Base-by-base conservation (phyloP, 1,140 invertebrate species). In the Augochlora pura region DNA sequence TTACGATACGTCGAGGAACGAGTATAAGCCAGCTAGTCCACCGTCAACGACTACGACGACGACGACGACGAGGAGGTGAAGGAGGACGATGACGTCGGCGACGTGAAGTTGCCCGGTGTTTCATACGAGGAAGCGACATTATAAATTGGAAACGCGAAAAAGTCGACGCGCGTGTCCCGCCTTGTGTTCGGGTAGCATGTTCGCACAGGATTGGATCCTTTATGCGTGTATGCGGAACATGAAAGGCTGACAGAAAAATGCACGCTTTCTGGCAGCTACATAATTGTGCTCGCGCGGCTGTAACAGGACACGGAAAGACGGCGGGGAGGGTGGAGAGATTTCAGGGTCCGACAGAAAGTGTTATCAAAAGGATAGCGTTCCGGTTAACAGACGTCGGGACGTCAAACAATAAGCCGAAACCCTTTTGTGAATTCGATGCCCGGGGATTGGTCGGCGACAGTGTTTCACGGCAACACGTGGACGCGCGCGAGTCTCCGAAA, bases 101-200 rank as follows among this genome's bases (percentile, higher is more conserved):
- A n/a, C 21, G 67, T 67, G 49, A 25, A 70, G 54, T 69, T 62
- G n/a, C 52, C 6, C 25, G 39, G 16, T 16, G 65, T 49, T 76
- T 38, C 74, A 6, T 62, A n/a, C 42, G 59, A 42, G 39, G 39
- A 23, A 57, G 60, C 68, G 69, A 46, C 72, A 57, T 73, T 72
- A 78, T 72, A 63, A 78, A 78, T 72, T 65, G 69, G 32, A 72
- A 25, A 49, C 10, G 25, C 46, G 60, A 78, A 57, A 64, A 78
- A 65, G 38, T 16, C 75, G 67, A 59, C 49, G 38, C 16, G 10
- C 52, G 62, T 25, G n/a, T 4, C 57, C n/a, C n/a, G 73, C 10
- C 32, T 54, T 46, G 52, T 54, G 18, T 59, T 59, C 12, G 23
- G 60, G 42, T 7, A 54, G 27, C 60, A 54, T 39, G 23, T 27